Base-by-base conservation (phyloP, 1,140 invertebrate genomes). In the Antheraea mylitta region DNA sequence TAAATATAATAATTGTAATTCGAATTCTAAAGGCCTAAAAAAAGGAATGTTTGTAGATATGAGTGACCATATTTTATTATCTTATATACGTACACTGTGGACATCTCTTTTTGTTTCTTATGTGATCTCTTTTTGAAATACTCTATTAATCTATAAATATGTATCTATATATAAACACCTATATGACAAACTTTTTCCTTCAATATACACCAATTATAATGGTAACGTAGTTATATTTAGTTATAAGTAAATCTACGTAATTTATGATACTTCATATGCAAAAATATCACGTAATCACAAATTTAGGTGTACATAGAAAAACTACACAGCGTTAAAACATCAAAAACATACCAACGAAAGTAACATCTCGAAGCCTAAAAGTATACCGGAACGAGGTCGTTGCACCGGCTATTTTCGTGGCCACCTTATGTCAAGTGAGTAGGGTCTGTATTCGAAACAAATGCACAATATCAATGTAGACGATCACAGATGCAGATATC, bases 401-500 rank as follows among this genome's bases (percentile, higher is more conserved):
- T 91, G 87, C 87, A 86, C 87, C 71, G 67, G 72, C 78, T 83
- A 85, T 84, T 82, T 82, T 83, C 48, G 58, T 68, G 22, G 42
- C 67, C 48, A 53, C 75, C 80, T 81, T 89, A 89, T 67, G 64
- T 69, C 83, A 45, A 72, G 30, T 73, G 68, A 58, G 77, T 81
- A 89, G 74, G 72, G 84, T 78, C 68, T 58, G 80, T 66, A 83
- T 71, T 88, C 72, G 65, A 63, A 58, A 48, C 68, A 48, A 67
- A 62, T 86, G 82, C 79, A 80, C 66, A 53, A 59, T 86, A 89
- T 89, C 87, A 88, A 81, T 83, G 87, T 89, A 80, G 83, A 85
- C 79, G 84, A 90, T 90, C 85, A 79, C 85, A 89, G 86, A 88
- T 90, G 87, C 85, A 91, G 86, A 88, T 87, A 85, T 77, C 68